Evolutionary conservation across 2,888 invertebrate species (phyloP).

Genomic region (Panorpa germanica): DNA sequence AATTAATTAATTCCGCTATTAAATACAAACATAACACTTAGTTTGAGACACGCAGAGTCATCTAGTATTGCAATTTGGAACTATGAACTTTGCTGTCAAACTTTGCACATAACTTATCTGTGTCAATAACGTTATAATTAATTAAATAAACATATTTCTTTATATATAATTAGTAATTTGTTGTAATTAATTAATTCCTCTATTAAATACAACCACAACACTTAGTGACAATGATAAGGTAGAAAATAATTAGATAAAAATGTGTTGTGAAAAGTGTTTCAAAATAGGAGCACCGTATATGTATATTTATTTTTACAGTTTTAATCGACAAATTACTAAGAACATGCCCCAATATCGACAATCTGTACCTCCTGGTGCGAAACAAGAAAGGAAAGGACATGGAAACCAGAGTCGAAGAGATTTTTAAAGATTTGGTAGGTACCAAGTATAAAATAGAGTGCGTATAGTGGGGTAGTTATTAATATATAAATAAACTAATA

Average conservation of each 20-base stretch:
- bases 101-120: slow-evolving; percentile 2
- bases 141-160: too few relatives aligned
- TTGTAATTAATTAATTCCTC: slow-evolving; percentile 1
- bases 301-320: slow-evolving; percentile 18
- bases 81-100: background rate
- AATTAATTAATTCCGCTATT: too few relatives aligned
- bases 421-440: slow-evolving; percentile 45
- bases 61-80: slow-evolving; percentile 3
- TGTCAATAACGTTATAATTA: too few relatives aligned
- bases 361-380: slow-evolving; percentile 33
- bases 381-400: slow-evolving; percentile 41
- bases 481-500: slow-evolving; percentile 13
- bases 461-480: slow-evolving; percentile 1
- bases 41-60: slow-evolving; percentile 5
- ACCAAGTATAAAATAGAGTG: background rate
- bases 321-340: slow-evolving; percentile 35
- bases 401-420: slow-evolving; percentile 40
- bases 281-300: too few relatives aligned
- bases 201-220: too few relatives aligned
- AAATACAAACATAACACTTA: too few relatives aligned
- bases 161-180: slow-evolving; percentile 1
- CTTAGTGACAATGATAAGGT: too few relatives aligned
- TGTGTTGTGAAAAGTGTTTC: too few relatives aligned
- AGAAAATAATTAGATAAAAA: too few relatives aligned
- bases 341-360: slow-evolving; percentile 29